Conservation (phyloP, 2,888 invertebrate species). For the Hydriomena furcata region DNA sequence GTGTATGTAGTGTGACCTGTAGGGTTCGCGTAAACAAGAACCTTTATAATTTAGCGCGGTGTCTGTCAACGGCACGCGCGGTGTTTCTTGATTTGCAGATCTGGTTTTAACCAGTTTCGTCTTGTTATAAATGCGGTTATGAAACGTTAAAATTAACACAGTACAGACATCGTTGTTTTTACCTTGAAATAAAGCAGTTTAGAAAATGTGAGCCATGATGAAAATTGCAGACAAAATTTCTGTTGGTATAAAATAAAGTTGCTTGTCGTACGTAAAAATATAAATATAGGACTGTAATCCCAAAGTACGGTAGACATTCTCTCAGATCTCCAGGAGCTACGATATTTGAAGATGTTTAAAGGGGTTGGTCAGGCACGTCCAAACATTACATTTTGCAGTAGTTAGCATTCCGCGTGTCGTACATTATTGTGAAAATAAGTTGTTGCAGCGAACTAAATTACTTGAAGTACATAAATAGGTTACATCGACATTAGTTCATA, state of each 20-base stretch:
- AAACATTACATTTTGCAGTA: too few species aligned
- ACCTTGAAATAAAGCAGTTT: slow-evolving; percentile 4
- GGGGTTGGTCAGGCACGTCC: too few species aligned
- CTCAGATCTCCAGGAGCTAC: too few species aligned
- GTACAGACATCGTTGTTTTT: slow-evolving; percentile 4
- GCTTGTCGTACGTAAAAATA: too few species aligned
- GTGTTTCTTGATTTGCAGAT: slow-evolving; percentile 24
- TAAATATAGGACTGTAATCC: too few species aligned
- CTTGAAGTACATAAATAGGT: too few species aligned
- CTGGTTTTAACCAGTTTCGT: slow-evolving; percentile 8
- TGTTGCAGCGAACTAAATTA: not conserved
- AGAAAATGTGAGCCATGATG: not conserved
- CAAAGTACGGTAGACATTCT: too few species aligned
- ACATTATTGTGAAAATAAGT: too few species aligned
- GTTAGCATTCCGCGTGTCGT: too few species aligned
- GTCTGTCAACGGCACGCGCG: slow-evolving; percentile 31
- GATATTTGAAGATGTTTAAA: too few species aligned
- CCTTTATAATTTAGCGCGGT: slow-evolving; percentile 34
- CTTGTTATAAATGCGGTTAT: slow-evolving; percentile 6
- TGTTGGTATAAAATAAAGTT: not conserved
- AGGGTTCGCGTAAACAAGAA: slow-evolving; percentile 36
- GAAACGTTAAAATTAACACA: slow-evolving; percentile 2
- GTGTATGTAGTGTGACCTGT: slow-evolving; percentile 8
- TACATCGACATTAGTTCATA: too few species aligned
- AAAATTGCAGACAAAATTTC: not conserved